phyloP scores from a whole-genome alignment of 2,113 vertebrate genomes.

The Alaudala cheleensis region DNA sequence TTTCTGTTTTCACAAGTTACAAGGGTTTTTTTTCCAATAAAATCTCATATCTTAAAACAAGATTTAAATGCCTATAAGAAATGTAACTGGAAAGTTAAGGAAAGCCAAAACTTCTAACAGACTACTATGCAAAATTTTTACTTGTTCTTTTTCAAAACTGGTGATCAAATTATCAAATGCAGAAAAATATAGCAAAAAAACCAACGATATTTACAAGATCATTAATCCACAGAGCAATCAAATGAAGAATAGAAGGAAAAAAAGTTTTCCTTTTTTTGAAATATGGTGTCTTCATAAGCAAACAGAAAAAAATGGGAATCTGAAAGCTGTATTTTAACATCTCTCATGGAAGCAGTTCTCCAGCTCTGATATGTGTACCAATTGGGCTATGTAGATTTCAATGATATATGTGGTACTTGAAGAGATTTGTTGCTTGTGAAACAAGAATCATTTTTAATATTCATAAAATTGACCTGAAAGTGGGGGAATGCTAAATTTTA shows the following conservation, averaged over 20 bases:
- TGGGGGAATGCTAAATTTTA: neutral
- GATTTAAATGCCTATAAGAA: neutral
- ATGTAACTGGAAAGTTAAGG: neutral
- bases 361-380: neutral
- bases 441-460: neutral
- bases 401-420: neutral
- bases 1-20: neutral
- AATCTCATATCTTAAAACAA: neutral
- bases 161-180: neutral
- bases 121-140: neutral
- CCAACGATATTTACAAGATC: neutral
- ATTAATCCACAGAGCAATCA: neutral
- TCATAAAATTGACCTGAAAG: neutral
- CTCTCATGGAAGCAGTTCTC: neutral
- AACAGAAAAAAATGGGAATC: neutral
- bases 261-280: neutral
- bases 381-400: neutral
- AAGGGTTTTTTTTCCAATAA: neutral
- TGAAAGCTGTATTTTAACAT: neutral
- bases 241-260: neutral
- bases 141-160: neutral
- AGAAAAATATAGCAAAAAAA: neutral
- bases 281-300: neutral
- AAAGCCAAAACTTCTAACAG: neutral
- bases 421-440: neutral